Evolutionary conservation across 2,113 vertebrate species (phyloP).

Genomic region (Antechinus flavipes): DNA sequence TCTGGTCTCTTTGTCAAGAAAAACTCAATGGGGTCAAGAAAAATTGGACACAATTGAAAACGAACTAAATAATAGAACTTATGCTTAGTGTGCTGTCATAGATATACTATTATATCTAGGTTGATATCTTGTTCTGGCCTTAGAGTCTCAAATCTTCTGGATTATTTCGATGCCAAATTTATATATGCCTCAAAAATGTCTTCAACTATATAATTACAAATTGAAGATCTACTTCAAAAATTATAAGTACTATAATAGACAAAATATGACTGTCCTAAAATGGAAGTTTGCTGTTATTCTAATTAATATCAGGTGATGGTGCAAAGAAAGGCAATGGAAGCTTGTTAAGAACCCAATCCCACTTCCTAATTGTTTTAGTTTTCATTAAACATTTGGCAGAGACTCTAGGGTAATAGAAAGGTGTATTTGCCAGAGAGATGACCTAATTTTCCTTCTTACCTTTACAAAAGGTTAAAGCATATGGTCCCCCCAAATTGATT

Average conservation of each 20-base stretch:
- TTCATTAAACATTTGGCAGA: conserved; percentile 2
- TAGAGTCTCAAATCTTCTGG: not conserved
- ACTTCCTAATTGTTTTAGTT: conserved; percentile 1
- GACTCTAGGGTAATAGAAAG: conserved; percentile 11
- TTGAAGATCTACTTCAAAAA: not conserved
- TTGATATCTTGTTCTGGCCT: not conserved
- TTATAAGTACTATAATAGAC: not conserved
- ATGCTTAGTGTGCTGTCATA: not conserved
- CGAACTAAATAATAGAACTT: not conserved
- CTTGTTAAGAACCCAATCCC: not conserved
- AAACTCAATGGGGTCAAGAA: not conserved
- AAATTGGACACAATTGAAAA: not conserved
- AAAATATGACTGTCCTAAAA: not conserved
- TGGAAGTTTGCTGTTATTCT: not conserved
- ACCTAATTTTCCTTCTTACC: conserved; percentile 23
- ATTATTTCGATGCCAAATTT: not conserved
- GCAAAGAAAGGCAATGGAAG: not conserved
- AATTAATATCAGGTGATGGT: conserved; percentile 1
- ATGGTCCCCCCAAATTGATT: not conserved
- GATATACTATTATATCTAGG: not conserved
- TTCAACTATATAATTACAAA: not conserved
- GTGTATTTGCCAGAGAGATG: not conserved
- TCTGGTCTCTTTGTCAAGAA: too few species aligned
- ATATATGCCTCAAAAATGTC: not conserved
- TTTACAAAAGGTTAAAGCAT: not conserved